phyloP scores from a whole-genome alignment of 2,888 invertebrate species.

The Deilephila porcellus region DNA sequence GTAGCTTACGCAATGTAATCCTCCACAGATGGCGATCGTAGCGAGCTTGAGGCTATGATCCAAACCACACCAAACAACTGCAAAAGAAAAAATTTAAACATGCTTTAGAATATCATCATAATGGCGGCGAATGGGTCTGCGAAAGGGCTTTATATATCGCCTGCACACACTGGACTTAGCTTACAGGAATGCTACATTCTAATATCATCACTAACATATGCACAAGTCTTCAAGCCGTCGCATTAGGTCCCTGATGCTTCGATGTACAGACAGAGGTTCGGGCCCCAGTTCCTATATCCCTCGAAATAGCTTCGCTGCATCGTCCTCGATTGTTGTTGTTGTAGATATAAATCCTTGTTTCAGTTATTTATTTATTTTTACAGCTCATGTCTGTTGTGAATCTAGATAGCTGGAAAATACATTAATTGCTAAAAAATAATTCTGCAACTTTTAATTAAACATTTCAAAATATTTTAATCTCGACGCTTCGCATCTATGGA shows the following conservation, averaged over 20 bases:
- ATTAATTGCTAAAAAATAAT: background rate
- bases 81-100: constrained; percentile 85
- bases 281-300: constrained; percentile 48
- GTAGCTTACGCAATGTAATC: constrained; percentile 83
- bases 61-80: constrained; percentile 86
- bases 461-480: background rate
- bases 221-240: constrained; percentile 77
- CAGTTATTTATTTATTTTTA: constrained; percentile 28
- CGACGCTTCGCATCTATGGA: background rate
- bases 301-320: constrained; percentile 59
- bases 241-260: constrained; percentile 68
- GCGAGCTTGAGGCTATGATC: constrained; percentile 85
- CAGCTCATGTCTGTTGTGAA: constrained; percentile 33
- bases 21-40: constrained; percentile 86
- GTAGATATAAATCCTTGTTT: constrained; percentile 38
- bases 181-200: constrained; percentile 77
- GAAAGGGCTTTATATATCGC: constrained; percentile 81
- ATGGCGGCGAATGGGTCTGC: constrained; percentile 68
- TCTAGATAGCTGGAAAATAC: constrained; percentile 27
- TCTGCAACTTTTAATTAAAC: background rate
- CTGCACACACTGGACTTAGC: constrained; percentile 80
- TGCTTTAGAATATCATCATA: constrained; percentile 82
- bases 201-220: constrained; percentile 68
- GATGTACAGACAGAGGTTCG: constrained; percentile 36
- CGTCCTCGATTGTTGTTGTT: constrained; percentile 42